Base-by-base conservation (phyloP, 2,888 invertebrate genomes). In the Xestia xanthographa region DNA sequence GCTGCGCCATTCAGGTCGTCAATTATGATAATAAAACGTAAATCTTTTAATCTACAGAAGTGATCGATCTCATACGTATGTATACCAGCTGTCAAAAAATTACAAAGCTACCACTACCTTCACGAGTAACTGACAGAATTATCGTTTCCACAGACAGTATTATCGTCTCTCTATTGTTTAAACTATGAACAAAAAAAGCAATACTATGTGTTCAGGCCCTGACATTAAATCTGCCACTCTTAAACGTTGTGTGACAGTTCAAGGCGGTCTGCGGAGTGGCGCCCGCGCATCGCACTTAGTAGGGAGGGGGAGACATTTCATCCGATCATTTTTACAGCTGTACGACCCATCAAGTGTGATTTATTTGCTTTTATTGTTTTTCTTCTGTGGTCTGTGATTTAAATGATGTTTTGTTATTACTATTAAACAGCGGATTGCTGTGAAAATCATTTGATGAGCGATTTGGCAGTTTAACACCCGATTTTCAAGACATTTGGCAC, bases 271-370 rank as follows among this genome's bases (percentile, higher is more conserved):
- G 75, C 53, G 65, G 45, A 76, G 88, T 88, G 91, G 93, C 93
- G 93, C 92, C 92, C 89, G 92, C 86, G 87, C 86, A 85, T 83
- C 87, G 76, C 86, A 85, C 75, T 85, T 80, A 77, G 79, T 78
- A 79, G 90, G 88, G 88, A 79, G 91, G 89, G 89, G 90, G 91
- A 88, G 89, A 89, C 84, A 91, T 92, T 91, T 92, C 88, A 92
- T 89, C 87, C 86, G 91, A 94, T 94, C 91, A 94, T 94, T 95
- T 95, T 94, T 93, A 95, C 95, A 95, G 95, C 95, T 95, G 95
- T 93, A 92, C 86, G 88, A 87, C 87, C 88, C 84, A 90, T 93
- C 91, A 92, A 90, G 87, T 87, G 83, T 87, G 89, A 92, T 93
- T 93, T 92, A 91, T 91, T 89, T 83, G 68, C 67, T 73, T 65